Evolutionary conservation across 92 coral and sea anemone genomes (phyloP).

Genomic region (Nematostella vectensis): DNA sequence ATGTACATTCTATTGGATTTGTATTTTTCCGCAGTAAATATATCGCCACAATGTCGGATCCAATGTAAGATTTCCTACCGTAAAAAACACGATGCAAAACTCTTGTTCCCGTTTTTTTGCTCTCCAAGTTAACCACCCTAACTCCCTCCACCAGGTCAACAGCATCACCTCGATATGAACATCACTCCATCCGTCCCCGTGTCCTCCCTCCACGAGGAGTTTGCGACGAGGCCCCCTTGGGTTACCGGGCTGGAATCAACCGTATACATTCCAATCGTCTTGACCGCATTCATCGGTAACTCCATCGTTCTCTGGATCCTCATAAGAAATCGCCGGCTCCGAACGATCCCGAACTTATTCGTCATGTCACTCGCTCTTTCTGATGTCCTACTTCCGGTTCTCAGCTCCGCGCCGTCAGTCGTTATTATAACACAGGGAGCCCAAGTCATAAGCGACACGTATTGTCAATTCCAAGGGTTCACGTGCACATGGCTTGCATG

Average conservation of each 20-base stretch:
- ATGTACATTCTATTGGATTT: too few relatives aligned
- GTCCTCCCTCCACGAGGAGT: too few relatives aligned
- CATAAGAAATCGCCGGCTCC: constrained; percentile 19
- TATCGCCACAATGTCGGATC: too few relatives aligned
- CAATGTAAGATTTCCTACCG: too few relatives aligned
- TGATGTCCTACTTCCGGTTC: background rate
- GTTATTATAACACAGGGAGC: background rate
- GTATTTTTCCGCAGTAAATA: too few relatives aligned
- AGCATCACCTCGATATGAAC: too few relatives aligned
- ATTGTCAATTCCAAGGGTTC: background rate
- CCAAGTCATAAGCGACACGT: background rate
- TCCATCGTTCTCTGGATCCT: background rate
- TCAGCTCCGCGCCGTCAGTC: background rate
- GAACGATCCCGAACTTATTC: constrained; percentile 35
- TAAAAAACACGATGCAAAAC: too few relatives aligned
- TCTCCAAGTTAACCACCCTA: too few relatives aligned
- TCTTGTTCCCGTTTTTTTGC: too few relatives aligned
- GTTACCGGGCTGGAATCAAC: background rate
- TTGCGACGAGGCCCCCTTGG: too few relatives aligned
- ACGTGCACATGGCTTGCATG: background rate
- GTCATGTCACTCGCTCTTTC: constrained; percentile 39
- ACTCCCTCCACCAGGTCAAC: too few relatives aligned
- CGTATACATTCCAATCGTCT: background rate
- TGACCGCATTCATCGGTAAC: background rate
- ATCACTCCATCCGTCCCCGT: too few relatives aligned